Evolutionary conservation across 2,888 invertebrate species (phyloP).

Genomic region (Apotomis betuletana): DNA sequence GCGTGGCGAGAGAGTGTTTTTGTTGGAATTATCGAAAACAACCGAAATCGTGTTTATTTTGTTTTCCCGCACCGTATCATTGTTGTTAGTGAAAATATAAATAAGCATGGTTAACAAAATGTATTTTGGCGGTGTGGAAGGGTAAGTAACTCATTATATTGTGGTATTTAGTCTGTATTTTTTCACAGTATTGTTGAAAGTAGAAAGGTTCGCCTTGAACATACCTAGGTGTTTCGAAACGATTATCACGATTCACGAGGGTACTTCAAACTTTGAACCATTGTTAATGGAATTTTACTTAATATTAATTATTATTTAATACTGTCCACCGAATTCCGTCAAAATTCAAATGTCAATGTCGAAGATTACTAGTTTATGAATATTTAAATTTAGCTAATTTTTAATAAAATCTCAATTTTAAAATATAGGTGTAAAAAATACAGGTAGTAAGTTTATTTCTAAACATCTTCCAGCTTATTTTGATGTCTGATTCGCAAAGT

Average conservation of each 20-base stretch:
- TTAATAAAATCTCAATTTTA: not conserved
- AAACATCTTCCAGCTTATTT: not conserved
- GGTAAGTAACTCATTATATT: constrained; percentile 59
- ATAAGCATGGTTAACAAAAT: constrained; percentile 50
- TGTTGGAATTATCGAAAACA: constrained; percentile 34
- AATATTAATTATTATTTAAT: not conserved
- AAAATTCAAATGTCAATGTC: constrained; percentile 33
- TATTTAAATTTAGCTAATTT: constrained; percentile 19
- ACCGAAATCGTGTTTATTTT: constrained; percentile 41
- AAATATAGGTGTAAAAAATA: not conserved
- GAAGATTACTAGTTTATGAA: constrained; percentile 18
- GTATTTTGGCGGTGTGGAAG: constrained; percentile 78
- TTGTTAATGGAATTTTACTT: not conserved
- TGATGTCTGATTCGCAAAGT: not conserved
- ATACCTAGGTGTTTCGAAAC: constrained; percentile 63
- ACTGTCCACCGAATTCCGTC: not conserved
- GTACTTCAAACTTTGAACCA: constrained; percentile 17
- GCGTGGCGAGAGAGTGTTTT: constrained; percentile 27
- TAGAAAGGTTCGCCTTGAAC: constrained; percentile 75
- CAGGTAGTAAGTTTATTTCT: too few relatives aligned
- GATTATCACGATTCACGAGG: too few relatives aligned
- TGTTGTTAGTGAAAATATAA: constrained; percentile 42
- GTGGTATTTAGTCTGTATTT: constrained; percentile 39
- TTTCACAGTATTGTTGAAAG: constrained; percentile 60
- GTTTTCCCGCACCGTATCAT: constrained; percentile 44